Percentiles rank a stretch among this genome's conserved stretches.
Evolutionary conservation across 2,888 invertebrate species (phyloP).

Genomic region (Neoitamus cyanurus): DNA sequence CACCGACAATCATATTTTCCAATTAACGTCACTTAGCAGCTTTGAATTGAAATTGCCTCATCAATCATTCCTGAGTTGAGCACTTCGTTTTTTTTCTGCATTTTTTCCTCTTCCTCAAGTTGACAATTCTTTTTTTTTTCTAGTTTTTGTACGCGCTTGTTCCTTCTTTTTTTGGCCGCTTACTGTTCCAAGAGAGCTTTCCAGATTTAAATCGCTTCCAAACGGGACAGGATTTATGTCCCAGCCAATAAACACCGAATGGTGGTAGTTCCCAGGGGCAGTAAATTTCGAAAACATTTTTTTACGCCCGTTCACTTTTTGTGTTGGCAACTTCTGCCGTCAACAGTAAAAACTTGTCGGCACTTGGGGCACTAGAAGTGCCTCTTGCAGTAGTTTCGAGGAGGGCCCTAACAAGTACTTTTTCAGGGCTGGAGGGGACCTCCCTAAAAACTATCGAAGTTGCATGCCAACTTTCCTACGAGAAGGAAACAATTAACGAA

Average conservation of each 20-base stretch:
- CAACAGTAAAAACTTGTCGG: conserved; percentile 41
- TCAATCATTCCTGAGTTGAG: conserved; percentile 31
- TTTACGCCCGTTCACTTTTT: neutral
- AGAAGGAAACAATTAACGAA: conserved; percentile 52
- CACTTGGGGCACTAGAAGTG: conserved; percentile 11
- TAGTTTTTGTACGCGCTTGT: neutral
- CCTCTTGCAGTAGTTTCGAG: conserved; percentile 23
- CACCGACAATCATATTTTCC: conserved; percentile 44
- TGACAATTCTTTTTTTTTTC: neutral
- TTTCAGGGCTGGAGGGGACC: neutral
- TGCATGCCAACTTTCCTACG: conserved; percentile 48
- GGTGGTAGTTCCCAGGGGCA: neutral
- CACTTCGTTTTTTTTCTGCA: conserved; percentile 1
- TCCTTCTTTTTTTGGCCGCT: neutral
- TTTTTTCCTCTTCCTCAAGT: neutral
- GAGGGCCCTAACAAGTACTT: conserved; percentile 9
- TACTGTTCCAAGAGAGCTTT: neutral
- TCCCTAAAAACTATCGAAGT: conserved; percentile 34
- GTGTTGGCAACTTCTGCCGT: conserved; percentile 44
- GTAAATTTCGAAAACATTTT: conserved; percentile 10
- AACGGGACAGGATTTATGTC: conserved; percentile 33
- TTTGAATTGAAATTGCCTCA: conserved; percentile 41
- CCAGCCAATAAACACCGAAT: conserved; percentile 44
- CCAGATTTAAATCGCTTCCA: conserved; percentile 21
- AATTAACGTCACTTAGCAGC: conserved; percentile 46